Percentiles rank a stretch among this genome's conserved stretches.
Evolutionary conservation across 2,797 vertebrate genomes (phyloP).

Genomic region (Naso thynnoides): DNA sequence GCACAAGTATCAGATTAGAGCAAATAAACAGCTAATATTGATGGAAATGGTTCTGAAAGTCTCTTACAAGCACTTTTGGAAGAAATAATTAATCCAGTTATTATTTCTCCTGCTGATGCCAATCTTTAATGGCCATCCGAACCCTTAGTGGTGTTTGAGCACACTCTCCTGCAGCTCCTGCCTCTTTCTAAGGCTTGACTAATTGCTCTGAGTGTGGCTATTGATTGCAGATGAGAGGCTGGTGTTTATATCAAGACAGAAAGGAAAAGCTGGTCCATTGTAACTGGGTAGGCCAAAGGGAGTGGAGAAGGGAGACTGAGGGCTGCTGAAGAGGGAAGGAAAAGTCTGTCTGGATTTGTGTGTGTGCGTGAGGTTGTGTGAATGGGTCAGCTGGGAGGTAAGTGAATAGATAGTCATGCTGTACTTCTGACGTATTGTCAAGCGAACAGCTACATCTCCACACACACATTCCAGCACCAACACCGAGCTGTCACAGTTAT

Average conservation of each 20-base stretch:
- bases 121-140: slow-evolving; percentile 58
- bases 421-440: slow-evolving; percentile 58
- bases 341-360: not conserved
- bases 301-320: slow-evolving; percentile 23
- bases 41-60: slow-evolving; percentile 54
- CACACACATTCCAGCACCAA: slow-evolving; percentile 28
- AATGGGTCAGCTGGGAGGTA: slow-evolving; percentile 49
- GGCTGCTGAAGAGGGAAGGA: slow-evolving; percentile 9
- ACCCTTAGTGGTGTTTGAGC: slow-evolving; percentile 52
- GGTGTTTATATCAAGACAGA: slow-evolving; percentile 61
- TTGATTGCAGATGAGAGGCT: slow-evolving; percentile 65
- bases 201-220: slow-evolving; percentile 71
- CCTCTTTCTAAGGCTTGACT: slow-evolving; percentile 49
- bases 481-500: slow-evolving; percentile 69
- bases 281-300: slow-evolving; percentile 41
- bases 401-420: slow-evolving; percentile 49
- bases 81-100: slow-evolving; percentile 46
- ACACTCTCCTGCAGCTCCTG: slow-evolving; percentile 47
- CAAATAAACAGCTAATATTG: slow-evolving; percentile 64
- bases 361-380: slow-evolving; percentile 21
- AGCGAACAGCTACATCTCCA: slow-evolving; percentile 37
- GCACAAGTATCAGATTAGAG: slow-evolving; percentile 48
- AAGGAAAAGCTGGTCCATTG: slow-evolving; percentile 44
- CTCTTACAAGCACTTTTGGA: slow-evolving; percentile 44
- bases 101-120: slow-evolving; percentile 43